These are phyloP conservation scores for Drosophila takahashii DNA, from an alignment of 1,140 invertebrate species.

Conservation along the genomic window DNA sequence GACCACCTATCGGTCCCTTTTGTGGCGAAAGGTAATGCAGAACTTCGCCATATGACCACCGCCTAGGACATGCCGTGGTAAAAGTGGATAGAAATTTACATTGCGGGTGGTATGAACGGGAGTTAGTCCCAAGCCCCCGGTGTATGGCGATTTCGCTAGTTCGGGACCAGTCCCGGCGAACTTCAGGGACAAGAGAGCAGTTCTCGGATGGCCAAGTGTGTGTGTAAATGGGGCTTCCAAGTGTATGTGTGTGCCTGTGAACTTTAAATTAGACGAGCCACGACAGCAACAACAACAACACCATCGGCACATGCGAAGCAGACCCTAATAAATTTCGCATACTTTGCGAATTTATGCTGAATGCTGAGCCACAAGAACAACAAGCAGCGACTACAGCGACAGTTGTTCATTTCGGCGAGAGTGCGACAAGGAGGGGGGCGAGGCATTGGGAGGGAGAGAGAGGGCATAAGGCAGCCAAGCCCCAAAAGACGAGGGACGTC, in stretches of 20 bases:
- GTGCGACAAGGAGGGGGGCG: constrained; percentile 7
- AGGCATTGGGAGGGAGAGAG: constrained; percentile 1
- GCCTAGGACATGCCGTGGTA: too few relatives aligned
- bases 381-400: constrained; percentile 55
- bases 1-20: too few relatives aligned
- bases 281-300: constrained; percentile 47
- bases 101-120: too few relatives aligned
- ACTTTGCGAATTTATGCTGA: constrained; percentile 83
- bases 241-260: constrained; percentile 64
- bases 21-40: too few relatives aligned
- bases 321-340: constrained; percentile 83
- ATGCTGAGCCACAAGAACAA: constrained; percentile 71
- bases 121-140: too few relatives aligned
- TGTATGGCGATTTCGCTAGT: too few relatives aligned
- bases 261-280: constrained; percentile 81
- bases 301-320: constrained; percentile 64
- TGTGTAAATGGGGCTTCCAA: constrained; percentile 9
- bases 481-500: constrained; percentile 36
- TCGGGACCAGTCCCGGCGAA: too few relatives aligned
- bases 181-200: constrained; percentile 21
- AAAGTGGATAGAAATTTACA: too few relatives aligned
- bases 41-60: too few relatives aligned
- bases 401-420: constrained; percentile 56
- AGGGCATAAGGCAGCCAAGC: constrained; percentile 30
- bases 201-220: constrained; percentile 13